Conservation (phyloP, 1,140 invertebrate genomes). For the Ptiloglossa arizonensis region DNA sequence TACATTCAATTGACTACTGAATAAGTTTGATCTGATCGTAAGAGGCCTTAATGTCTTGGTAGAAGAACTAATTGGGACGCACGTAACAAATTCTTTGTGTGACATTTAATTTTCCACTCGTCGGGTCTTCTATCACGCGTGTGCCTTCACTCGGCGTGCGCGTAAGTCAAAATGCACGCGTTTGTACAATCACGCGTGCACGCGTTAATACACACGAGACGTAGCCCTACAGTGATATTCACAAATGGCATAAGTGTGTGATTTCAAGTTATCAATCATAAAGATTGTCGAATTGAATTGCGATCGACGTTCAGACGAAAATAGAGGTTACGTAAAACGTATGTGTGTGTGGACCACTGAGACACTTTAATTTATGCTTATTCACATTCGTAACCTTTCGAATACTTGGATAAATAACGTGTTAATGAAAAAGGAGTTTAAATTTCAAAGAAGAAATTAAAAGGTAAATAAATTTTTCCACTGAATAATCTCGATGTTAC, state of each 20-base stretch:
- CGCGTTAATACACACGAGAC: not conserved
- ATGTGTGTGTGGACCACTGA: too few relatives aligned
- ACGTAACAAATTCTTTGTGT: not conserved
- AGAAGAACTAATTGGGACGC: not conserved
- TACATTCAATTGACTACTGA: not conserved
- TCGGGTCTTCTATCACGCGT: not conserved
- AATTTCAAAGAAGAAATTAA: too few relatives aligned
- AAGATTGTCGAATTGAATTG: not conserved
- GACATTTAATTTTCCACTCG: constrained; percentile 23
- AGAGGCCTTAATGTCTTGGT: not conserved
- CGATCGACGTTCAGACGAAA: not conserved
- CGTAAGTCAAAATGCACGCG: not conserved
- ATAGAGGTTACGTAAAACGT: not conserved
- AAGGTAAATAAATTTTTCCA: too few relatives aligned
- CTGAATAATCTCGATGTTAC: too few relatives aligned
- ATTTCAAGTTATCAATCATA: not conserved
- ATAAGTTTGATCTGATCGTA: not conserved
- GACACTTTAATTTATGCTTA: too few relatives aligned
- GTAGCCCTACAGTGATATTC: not conserved
- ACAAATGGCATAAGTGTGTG: not conserved
- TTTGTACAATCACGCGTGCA: too few relatives aligned
- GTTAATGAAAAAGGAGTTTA: too few relatives aligned
- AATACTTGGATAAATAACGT: too few relatives aligned
- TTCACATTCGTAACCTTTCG: too few relatives aligned
- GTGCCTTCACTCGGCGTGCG: not conserved